Evolutionary conservation across 2,797 vertebrate genomes (phyloP).

Genomic region (Notolepis coatsorum): DNA sequence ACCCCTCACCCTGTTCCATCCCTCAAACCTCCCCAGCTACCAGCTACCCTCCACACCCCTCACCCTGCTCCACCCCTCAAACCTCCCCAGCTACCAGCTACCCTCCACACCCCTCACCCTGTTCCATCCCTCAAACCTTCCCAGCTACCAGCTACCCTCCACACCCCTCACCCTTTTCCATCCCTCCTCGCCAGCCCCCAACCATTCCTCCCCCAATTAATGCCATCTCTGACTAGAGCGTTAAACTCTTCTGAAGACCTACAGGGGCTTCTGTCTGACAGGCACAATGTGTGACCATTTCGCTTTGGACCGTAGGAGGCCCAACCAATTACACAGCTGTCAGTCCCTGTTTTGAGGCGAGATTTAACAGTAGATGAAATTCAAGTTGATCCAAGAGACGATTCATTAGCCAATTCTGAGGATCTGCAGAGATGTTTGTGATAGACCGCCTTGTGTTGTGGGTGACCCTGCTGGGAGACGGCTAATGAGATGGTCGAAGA

Average conservation of each 20-base stretch:
- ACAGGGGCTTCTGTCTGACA: constrained; percentile 52
- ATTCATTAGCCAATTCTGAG: constrained; percentile 39
- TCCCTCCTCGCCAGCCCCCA: background rate
- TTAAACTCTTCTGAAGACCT: constrained; percentile 58
- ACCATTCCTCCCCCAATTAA: constrained; percentile 60
- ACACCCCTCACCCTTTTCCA: background rate
- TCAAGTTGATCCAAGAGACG: constrained; percentile 49
- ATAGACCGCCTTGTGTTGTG: background rate
- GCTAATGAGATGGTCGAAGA: constrained; percentile 5
- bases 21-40: too few relatives aligned
- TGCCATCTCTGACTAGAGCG: constrained; percentile 47
- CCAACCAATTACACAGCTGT: constrained; percentile 64
- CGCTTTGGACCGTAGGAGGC: constrained; percentile 40
- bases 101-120: constrained; percentile 28
- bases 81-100: constrained; percentile 12
- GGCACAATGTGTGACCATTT: constrained; percentile 51
- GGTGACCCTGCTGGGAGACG: background rate
- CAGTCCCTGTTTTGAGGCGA: constrained; percentile 61
- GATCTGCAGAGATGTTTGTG: constrained; percentile 2
- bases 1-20: too few relatives aligned
- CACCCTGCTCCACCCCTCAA: background rate
- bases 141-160: constrained; percentile 35
- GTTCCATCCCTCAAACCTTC: too few relatives aligned
- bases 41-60: constrained; percentile 24
- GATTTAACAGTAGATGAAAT: constrained; percentile 65